These are phyloP conservation scores for Rhabdornis inornatus DNA, from an alignment of 2,113 vertebrate genomes.

Conservation along the genomic window DNA sequence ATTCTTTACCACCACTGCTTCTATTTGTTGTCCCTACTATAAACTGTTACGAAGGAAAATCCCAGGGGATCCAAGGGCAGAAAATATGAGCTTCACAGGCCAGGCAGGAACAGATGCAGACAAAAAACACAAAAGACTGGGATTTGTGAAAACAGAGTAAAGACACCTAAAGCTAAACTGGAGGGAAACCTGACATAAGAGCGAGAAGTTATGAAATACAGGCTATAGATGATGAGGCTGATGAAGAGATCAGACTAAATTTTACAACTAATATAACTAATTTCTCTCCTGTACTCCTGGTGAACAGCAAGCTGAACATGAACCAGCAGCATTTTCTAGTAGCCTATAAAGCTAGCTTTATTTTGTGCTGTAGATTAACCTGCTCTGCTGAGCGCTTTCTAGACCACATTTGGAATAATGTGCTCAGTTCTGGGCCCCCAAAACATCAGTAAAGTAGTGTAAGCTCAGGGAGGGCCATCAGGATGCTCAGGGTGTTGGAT, in stretches of 20 bases:
- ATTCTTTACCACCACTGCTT: neutral
- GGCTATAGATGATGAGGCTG: neutral
- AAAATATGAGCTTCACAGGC: neutral
- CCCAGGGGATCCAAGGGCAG: neutral
- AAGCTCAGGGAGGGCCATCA: neutral
- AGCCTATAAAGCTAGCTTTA: neutral
- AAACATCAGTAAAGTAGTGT: neutral
- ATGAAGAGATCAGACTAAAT: neutral
- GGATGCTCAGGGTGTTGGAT: neutral
- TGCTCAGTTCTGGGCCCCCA: neutral
- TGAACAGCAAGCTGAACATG: neutral
- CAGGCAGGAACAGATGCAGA: neutral
- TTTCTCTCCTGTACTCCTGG: neutral
- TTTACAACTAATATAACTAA: neutral
- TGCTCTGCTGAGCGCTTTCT: neutral
- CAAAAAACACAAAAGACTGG: neutral
- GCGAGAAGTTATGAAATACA: neutral
- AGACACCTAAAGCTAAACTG: neutral
- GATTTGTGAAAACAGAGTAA: neutral
- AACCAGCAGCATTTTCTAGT: neutral
- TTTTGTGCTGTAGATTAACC: neutral
- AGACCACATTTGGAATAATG: neutral
- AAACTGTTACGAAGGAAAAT: neutral
- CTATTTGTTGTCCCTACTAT: neutral
- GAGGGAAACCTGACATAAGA: neutral